Evolutionary conservation across 2,888 invertebrate genomes (phyloP).

Genomic region (Minunthozetes semirufus): DNA sequence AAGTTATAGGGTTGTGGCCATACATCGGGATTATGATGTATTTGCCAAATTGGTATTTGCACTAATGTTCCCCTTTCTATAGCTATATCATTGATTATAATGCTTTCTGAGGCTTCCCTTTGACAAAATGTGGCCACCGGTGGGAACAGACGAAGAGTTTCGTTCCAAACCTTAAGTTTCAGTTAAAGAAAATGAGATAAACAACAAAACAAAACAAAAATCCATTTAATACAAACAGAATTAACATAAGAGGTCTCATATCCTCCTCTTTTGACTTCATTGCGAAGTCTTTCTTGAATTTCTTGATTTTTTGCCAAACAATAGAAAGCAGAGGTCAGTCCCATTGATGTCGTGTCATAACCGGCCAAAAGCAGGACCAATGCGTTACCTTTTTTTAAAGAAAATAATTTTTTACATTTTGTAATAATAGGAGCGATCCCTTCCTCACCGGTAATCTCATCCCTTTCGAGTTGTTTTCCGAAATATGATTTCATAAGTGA

Average conservation of each 20-base stretch:
- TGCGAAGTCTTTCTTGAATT: slow-evolving; percentile 49
- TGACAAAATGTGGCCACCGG: slow-evolving; percentile 40
- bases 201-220: neutral
- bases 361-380: slow-evolving; percentile 41
- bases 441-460: slow-evolving; percentile 33
- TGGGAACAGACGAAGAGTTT: slow-evolving; percentile 39
- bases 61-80: slow-evolving; percentile 42
- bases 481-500: slow-evolving; percentile 24
- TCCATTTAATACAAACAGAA: neutral
- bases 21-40: slow-evolving; percentile 43
- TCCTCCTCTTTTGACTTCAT: slow-evolving; percentile 46
- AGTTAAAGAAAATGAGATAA: neutral
- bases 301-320: slow-evolving; percentile 51
- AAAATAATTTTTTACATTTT: neutral
- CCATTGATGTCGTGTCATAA: slow-evolving; percentile 53
- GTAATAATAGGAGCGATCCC: neutral
- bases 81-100: slow-evolving; percentile 34
- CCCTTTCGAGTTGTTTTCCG: neutral
- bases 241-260: neutral
- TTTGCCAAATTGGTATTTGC: slow-evolving; percentile 43
- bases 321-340: slow-evolving; percentile 51
- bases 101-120: slow-evolving; percentile 36
- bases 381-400: slow-evolving; percentile 37
- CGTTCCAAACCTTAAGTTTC: slow-evolving; percentile 26
- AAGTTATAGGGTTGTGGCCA: slow-evolving; percentile 44